These are phyloP conservation scores for Nephrotoma appendiculata DNA, from an alignment of 2,888 invertebrate genomes.

Conservation along the genomic window DNA sequence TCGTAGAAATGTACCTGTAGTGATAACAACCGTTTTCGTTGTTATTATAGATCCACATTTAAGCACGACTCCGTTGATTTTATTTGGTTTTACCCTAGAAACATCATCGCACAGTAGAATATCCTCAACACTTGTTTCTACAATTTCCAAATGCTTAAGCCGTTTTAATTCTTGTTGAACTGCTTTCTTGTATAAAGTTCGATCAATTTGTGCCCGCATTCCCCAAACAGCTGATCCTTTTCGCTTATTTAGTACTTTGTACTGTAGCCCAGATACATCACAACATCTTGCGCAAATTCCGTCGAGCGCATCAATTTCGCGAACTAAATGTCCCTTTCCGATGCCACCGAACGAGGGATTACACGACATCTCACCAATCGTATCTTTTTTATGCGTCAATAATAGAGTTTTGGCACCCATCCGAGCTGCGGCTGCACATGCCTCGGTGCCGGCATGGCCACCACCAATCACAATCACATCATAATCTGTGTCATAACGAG, in stretches of 20 bases:
- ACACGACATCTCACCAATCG: slow-evolving; percentile 88
- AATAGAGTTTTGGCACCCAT: slow-evolving; percentile 68
- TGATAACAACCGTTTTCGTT: slow-evolving; percentile 57
- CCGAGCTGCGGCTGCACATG: slow-evolving; percentile 66
- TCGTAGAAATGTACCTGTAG: slow-evolving; percentile 78
- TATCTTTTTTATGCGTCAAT: slow-evolving; percentile 68
- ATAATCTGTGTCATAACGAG: neutral
- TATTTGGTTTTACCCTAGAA: neutral
- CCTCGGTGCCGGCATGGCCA: slow-evolving; percentile 85
- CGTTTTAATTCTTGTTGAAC: slow-evolving; percentile 55
- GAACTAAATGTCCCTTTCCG: slow-evolving; percentile 78
- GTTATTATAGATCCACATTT: slow-evolving; percentile 41
- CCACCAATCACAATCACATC: slow-evolving; percentile 42
- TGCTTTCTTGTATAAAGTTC: slow-evolving; percentile 58
- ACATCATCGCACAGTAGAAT: slow-evolving; percentile 38
- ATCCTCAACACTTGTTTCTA: slow-evolving; percentile 65
- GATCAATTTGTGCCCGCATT: slow-evolving; percentile 74
- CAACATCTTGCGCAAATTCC: slow-evolving; percentile 70
- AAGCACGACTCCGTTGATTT: neutral
- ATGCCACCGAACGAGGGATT: slow-evolving; percentile 90
- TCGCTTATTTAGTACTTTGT: slow-evolving; percentile 61
- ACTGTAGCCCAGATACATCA: slow-evolving; percentile 66
- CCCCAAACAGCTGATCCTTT: slow-evolving; percentile 89
- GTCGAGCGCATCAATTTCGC: slow-evolving; percentile 78
- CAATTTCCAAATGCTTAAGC: slow-evolving; percentile 49